Conservation (phyloP, 1,140 invertebrate genomes). For the Campoletis sonorensis region DNA sequence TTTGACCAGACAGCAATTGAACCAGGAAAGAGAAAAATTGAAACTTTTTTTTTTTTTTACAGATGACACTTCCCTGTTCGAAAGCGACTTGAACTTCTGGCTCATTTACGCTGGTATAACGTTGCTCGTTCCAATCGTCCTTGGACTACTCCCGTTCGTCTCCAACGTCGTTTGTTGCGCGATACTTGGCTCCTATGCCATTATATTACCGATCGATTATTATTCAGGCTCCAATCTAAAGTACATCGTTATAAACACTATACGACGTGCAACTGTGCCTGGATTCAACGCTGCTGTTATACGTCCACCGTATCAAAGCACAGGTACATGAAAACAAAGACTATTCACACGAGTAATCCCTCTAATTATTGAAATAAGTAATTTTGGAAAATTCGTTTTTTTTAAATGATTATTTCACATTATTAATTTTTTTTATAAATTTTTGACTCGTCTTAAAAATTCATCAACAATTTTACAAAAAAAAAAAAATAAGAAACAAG, state of each 20-base stretch:
- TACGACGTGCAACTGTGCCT: slow-evolving; percentile 78
- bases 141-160: slow-evolving; percentile 76
- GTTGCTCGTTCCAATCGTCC: slow-evolving; percentile 74
- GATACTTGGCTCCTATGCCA: slow-evolving; percentile 81
- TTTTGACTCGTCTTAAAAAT: too few species aligned
- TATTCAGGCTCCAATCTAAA: slow-evolving; percentile 81
- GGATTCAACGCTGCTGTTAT: slow-evolving; percentile 80
- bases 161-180: slow-evolving; percentile 81
- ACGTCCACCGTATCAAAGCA: slow-evolving; percentile 79
- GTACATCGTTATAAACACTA: slow-evolving; percentile 83
- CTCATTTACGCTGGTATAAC: slow-evolving; percentile 77
- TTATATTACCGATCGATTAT: slow-evolving; percentile 81
- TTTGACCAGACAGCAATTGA: too few species aligned
- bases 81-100: slow-evolving; percentile 81
- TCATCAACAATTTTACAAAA: too few species aligned
- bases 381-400: background rate
- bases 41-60: slow-evolving; percentile 72
- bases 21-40: background rate
- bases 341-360: background rate
- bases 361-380: background rate
- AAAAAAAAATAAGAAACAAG: too few species aligned
- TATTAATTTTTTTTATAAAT: too few species aligned
- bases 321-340: slow-evolving; percentile 75
- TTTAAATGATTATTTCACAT: too few species aligned
- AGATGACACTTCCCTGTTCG: slow-evolving; percentile 79